Percentiles rank a stretch among this genome's conserved stretches.
These are phyloP conservation scores for Aleiodes sp. DNA, from an alignment of 1,140 invertebrate species.

Conservation along the genomic window DNA sequence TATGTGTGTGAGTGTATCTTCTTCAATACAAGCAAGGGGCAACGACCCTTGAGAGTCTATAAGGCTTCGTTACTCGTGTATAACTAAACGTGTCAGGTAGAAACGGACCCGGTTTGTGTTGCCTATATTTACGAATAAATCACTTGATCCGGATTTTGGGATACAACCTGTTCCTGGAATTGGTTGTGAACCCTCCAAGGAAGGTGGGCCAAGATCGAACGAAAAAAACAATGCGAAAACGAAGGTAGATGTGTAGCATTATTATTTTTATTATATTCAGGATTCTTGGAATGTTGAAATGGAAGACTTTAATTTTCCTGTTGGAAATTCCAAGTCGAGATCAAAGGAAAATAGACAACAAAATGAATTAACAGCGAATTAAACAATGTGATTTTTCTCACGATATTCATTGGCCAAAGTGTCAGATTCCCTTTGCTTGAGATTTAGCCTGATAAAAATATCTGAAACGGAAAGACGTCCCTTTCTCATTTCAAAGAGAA, in stretches of 20 bases:
- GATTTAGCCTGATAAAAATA: neutral
- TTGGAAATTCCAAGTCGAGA: too few relatives aligned
- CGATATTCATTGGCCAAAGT: too few relatives aligned
- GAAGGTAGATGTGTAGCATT: too few relatives aligned
- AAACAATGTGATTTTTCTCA: too few relatives aligned
- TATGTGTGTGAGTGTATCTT: too few relatives aligned
- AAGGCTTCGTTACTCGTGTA: neutral
- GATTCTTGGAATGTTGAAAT: too few relatives aligned
- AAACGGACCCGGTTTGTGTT: conserved; percentile 1
- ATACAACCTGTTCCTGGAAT: conserved; percentile 2
- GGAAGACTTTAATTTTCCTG: too few relatives aligned
- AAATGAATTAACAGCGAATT: too few relatives aligned
- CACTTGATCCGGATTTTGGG: conserved; percentile 4
- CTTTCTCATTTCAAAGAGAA: neutral
- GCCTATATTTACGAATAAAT: conserved; percentile 28
- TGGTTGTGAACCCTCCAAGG: too few relatives aligned
- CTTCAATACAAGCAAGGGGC: conserved; percentile 28
- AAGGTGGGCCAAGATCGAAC: neutral
- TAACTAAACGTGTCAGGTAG: conserved; percentile 11
- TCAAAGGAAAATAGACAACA: too few relatives aligned
- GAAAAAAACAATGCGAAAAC: too few relatives aligned
- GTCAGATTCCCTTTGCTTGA: neutral
- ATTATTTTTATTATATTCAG: too few relatives aligned
- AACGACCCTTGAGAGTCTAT: conserved; percentile 10
- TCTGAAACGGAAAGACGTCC: conserved; percentile 9